Evolutionary conservation across 2,113 vertebrate species (phyloP).

Genomic region (Calcarius ornatus): DNA sequence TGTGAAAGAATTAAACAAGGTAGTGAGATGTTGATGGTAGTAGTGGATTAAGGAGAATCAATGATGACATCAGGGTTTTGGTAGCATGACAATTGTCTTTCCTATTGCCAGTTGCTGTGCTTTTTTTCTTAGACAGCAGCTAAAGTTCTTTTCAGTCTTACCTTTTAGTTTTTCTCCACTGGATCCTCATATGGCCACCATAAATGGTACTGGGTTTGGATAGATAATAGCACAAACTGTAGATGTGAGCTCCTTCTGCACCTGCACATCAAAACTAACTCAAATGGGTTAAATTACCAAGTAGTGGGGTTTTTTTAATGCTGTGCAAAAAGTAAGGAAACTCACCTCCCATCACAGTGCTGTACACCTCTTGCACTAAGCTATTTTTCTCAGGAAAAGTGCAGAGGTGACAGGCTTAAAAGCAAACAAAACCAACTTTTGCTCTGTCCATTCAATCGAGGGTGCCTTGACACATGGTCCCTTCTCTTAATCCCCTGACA

Average conservation of each 20-base stretch:
- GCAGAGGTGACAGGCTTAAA: background rate
- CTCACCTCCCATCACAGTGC: background rate
- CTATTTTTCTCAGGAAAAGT: background rate
- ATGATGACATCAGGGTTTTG: background rate
- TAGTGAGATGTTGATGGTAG: background rate
- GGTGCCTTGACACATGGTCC: conserved; percentile 1
- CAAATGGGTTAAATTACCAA: background rate
- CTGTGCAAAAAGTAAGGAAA: background rate
- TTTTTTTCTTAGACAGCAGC: background rate
- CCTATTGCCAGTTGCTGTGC: background rate
- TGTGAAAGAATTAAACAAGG: background rate
- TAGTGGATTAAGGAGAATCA: background rate
- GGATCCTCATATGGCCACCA: background rate
- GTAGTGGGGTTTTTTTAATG: background rate
- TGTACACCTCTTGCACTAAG: background rate
- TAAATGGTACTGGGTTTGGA: background rate
- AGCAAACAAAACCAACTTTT: background rate
- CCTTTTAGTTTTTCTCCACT: background rate
- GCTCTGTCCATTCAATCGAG: background rate
- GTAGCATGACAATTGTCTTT: background rate
- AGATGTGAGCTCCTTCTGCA: background rate
- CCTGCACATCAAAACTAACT: background rate
- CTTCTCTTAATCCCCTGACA: conserved; percentile 37
- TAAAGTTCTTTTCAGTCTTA: background rate
- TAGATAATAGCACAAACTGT: background rate